Percentiles rank a stretch among this genome's conserved stretches.
Evolutionary conservation across 2,113 vertebrate species (phyloP).

Genomic region (Kobus ellipsiprymnus): DNA sequence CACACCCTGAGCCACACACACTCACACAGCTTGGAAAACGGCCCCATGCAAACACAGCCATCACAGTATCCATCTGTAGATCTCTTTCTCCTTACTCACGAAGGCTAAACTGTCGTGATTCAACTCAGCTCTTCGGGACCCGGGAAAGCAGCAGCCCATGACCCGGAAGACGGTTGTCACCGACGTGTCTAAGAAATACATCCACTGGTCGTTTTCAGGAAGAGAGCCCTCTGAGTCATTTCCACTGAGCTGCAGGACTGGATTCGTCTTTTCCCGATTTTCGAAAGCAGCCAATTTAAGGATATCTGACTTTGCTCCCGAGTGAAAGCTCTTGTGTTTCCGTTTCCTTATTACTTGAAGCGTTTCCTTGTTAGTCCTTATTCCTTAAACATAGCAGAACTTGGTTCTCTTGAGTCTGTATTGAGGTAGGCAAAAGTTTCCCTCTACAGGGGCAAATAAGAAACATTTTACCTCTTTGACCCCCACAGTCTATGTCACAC

Average conservation of each 20-base stretch:
- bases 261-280: not conserved
- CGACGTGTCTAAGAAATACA: not conserved
- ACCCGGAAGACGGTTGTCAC: not conserved
- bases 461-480: not conserved
- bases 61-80: not conserved
- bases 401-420: not conserved
- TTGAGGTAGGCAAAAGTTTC: too few species aligned
- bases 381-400: not conserved
- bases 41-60: not conserved
- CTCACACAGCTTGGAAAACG: not conserved
- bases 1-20: not conserved
- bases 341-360: not conserved
- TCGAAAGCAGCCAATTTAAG: not conserved
- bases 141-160: not conserved
- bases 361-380: fast-evolving
- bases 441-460: not conserved
- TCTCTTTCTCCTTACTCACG: not conserved
- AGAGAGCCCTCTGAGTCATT: too few species aligned
- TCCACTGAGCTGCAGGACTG: not conserved
- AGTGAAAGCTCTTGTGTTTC: not conserved
- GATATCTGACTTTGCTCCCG: not conserved
- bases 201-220: not conserved
- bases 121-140: not conserved
- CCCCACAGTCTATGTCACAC: fast-evolving
- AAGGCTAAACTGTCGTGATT: not conserved